phyloP scores from a whole-genome alignment of 2,113 vertebrate genomes.

The Podilymbus podiceps region DNA sequence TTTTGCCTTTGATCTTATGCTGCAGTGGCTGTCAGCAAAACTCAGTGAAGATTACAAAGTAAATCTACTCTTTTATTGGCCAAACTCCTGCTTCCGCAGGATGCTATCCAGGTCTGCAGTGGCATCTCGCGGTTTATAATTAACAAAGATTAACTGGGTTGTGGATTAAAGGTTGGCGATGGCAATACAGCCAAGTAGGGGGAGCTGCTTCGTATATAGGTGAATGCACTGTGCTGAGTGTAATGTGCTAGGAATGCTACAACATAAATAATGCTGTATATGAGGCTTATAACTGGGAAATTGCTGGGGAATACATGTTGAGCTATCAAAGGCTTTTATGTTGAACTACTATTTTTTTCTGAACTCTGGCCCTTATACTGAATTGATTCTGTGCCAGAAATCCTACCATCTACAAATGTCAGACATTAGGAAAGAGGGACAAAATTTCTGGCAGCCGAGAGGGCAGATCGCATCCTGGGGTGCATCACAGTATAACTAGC shows the following conservation, averaged over 20 bases:
- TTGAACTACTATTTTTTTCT: background rate
- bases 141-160: constrained; percentile 31
- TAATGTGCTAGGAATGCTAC: background rate
- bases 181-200: background rate
- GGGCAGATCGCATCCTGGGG: background rate
- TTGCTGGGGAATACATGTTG: background rate
- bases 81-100: background rate
- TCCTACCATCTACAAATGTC: background rate
- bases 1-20: constrained; percentile 22
- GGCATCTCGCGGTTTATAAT: background rate
- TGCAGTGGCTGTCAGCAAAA: constrained; percentile 33
- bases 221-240: background rate
- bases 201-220: background rate
- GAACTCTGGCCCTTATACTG: background rate
- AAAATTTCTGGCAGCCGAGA: background rate
- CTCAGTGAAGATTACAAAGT: background rate
- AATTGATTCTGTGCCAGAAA: background rate
- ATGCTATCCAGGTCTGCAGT: constrained; percentile 30
- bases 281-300: background rate
- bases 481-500: no score
- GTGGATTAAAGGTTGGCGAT: background rate
- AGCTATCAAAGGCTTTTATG: background rate
- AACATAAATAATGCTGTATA: background rate
- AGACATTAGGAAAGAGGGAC: background rate
- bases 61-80: background rate